Conservation (phyloP, 2,113 vertebrate genomes). For the Rhabdornis inornatus region DNA sequence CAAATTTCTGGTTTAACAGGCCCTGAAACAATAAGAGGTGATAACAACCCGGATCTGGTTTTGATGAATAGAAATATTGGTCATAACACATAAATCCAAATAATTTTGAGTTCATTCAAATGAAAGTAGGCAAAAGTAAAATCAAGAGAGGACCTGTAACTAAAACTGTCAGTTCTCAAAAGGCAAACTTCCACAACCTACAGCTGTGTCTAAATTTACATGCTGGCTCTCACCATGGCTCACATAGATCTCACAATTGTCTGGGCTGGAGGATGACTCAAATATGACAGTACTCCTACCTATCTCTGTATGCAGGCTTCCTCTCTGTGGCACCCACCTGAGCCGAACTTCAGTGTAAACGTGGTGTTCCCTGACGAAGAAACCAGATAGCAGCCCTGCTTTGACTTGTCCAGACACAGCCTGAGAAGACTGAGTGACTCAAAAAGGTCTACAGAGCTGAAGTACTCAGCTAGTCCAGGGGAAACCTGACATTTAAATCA, state of each 20-base stretch:
- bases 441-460: neutral
- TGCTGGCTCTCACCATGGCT: neutral
- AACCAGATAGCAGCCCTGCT: neutral
- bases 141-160: slow-evolving; percentile 9
- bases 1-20: neutral
- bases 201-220: neutral
- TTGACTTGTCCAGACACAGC: neutral
- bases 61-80: slow-evolving; percentile 5
- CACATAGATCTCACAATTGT: slow-evolving; percentile 31
- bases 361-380: neutral
- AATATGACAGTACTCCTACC: neutral
- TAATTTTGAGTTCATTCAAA: neutral
- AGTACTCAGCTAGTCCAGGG: neutral
- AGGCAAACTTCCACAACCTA: slow-evolving; percentile 18
- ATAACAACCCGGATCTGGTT: neutral
- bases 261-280: slow-evolving; percentile 32
- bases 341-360: neutral
- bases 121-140: neutral
- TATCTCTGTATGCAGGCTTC: neutral
- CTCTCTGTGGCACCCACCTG: neutral
- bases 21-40: neutral
- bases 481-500: neutral
- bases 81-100: neutral
- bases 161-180: slow-evolving; percentile 3
- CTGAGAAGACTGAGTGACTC: neutral